Evolutionary conservation across 2,888 invertebrate genomes (phyloP).

Genomic region (Pseudoips prasinana): DNA sequence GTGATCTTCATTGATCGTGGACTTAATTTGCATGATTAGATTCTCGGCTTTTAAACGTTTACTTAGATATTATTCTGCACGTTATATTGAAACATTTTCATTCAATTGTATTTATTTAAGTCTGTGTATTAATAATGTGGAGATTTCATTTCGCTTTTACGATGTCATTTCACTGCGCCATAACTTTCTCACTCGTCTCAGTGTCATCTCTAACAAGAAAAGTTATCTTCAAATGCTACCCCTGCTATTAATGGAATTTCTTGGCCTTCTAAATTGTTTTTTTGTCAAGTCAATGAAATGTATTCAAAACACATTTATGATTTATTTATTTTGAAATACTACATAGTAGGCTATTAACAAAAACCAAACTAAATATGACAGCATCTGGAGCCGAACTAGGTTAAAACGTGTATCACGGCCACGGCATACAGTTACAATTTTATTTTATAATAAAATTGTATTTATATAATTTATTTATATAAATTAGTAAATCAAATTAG

Average conservation of each 20-base stretch:
- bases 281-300: no score
- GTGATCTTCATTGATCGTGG: slow-evolving; percentile 22
- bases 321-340: no score
- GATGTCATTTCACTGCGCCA: slow-evolving; percentile 42
- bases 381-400: no score
- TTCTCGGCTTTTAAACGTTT: slow-evolving; percentile 10
- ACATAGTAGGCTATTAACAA: no score
- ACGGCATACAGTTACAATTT: no score
- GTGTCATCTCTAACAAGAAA: slow-evolving; percentile 37
- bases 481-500: no score
- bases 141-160: slow-evolving; percentile 56
- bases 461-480: no score
- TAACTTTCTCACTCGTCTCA: slow-evolving; percentile 37
- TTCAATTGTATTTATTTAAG: slow-evolving; percentile 23
- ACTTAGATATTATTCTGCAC: slow-evolving; percentile 3
- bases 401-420: no score
- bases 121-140: slow-evolving; percentile 31
- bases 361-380: no score
- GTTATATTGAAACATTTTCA: background rate
- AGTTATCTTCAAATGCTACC: slow-evolving; percentile 32
- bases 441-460: no score
- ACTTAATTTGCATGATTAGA: slow-evolving; percentile 21
- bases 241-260: slow-evolving; percentile 36
- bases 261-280: slow-evolving; percentile 2
- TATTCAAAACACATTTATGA: no score